These are phyloP conservation scores for Brachionus sp. DNA, from an alignment of 1,140 invertebrate genomes.

Conservation along the genomic window DNA sequence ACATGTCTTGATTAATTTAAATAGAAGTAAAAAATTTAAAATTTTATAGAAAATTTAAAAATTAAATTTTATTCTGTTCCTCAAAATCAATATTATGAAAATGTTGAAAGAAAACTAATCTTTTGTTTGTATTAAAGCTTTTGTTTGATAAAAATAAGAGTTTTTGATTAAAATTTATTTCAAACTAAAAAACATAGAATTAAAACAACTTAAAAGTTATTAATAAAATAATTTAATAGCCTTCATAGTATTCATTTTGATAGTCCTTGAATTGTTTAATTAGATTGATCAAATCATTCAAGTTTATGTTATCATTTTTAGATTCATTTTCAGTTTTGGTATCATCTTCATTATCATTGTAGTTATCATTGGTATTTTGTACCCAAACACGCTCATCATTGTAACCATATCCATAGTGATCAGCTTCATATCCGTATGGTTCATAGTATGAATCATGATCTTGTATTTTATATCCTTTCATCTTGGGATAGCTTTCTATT, in stretches of 20 bases:
- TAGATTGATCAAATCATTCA: neutral
- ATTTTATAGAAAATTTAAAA: too few relatives aligned
- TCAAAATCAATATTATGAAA: too few relatives aligned
- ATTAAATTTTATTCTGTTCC: too few relatives aligned
- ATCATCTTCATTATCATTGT: constrained; percentile 27
- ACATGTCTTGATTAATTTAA: too few relatives aligned
- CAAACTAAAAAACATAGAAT: neutral
- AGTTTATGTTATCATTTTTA: neutral
- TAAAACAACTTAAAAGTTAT: neutral
- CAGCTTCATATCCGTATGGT: neutral
- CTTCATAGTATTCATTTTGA: neutral
- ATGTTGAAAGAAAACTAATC: too few relatives aligned
- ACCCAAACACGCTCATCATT: neutral
- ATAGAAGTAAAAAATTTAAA: too few relatives aligned
- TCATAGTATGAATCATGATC: neutral
- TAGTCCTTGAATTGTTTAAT: neutral
- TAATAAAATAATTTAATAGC: neutral
- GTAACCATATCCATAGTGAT: constrained; percentile 2
- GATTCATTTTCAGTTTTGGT: constrained; percentile 10
- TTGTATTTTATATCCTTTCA: neutral
- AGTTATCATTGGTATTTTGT: constrained; percentile 16
- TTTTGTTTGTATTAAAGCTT: too few relatives aligned
- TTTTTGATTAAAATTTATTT: neutral
- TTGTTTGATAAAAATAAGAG: neutral
- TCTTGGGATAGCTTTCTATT: neutral